phyloP scores from a whole-genome alignment of 2,113 vertebrate genomes.

The Tachycineta bicolor region DNA sequence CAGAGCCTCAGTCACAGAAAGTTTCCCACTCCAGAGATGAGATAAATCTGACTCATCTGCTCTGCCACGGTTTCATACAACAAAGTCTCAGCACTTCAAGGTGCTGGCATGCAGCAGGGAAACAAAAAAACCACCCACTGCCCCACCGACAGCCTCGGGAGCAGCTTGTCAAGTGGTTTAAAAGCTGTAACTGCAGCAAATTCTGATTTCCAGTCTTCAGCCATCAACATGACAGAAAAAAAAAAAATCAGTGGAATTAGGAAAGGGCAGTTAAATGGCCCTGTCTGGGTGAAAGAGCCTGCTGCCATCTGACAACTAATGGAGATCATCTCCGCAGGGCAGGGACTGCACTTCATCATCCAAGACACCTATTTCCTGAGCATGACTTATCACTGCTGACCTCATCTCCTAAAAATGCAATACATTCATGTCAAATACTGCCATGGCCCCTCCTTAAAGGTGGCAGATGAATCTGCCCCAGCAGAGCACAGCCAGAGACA shows the following conservation, averaged over 20 bases:
- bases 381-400: background rate
- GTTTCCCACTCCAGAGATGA: background rate
- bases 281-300: background rate
- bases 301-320: background rate
- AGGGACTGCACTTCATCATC: background rate
- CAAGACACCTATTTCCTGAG: background rate
- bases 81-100: background rate
- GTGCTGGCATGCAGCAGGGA: background rate
- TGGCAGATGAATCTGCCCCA: background rate
- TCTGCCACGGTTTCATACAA: background rate
- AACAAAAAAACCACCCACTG: background rate
- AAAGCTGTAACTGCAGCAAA: background rate
- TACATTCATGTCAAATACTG: background rate
- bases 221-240: background rate
- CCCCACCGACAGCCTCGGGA: accelerated
- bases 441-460: background rate
- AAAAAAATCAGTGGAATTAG: background rate
- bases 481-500: background rate
- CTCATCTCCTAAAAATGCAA: constrained; percentile 6
- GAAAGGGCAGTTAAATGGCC: background rate
- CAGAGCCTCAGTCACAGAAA: background rate
- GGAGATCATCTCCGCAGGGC: background rate
- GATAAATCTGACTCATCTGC: background rate
- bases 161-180: background rate
- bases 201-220: background rate